Evolutionary conservation across 2,888 invertebrate genomes (phyloP), one percentile per base, ranked within the genome.

Genomic region (Antheraea yamamai): DNA sequence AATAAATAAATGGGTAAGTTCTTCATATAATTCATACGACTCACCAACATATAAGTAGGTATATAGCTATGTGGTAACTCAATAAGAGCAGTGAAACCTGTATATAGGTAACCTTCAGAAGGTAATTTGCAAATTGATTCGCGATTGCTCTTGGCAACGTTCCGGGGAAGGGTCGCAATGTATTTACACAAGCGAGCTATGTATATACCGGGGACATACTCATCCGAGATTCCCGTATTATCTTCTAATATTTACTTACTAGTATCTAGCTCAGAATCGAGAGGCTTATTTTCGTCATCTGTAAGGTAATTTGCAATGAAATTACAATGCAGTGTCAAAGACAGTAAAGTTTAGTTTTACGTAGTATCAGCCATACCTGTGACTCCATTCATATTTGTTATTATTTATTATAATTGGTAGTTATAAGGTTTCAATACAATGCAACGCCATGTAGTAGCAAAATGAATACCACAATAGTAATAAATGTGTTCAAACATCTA

Each of bases 101-200:
- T 58, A 75, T 35, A 72, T 64, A 78, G 79, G 74, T 81, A 82
- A 77, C 75, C 73, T 76, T 47, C 51, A 77, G 74, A 77, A 78
- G 81, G 80, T 83, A 83, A 83, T 83, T 83, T 83, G 80, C 83
- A 83, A 83, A 83, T 83, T 83, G 83, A 84, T 83, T 83, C 80
- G 82, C 77, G 77, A 76, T 75, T 70, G 77, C 78, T 81, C 78
- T 81, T 82, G 83, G 82, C 83, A 83, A 76, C 80, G 82, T 79
- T 80, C 77, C 79, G 79, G 76, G 75, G 75, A 73, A 78, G 78
- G 76, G 78, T 75, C 77, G 76, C 76, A 74, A 74, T 78, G 77
- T 78, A 81, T 82, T 83, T 82, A 82, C 82, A 80, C 82, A 82
- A 79, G 80, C 77, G 77, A 35, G 74, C 73, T 78, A 78, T 79